Evolutionary conservation across 2,888 invertebrate genomes (phyloP).

Genomic region (Platerodrilus igneus): DNA sequence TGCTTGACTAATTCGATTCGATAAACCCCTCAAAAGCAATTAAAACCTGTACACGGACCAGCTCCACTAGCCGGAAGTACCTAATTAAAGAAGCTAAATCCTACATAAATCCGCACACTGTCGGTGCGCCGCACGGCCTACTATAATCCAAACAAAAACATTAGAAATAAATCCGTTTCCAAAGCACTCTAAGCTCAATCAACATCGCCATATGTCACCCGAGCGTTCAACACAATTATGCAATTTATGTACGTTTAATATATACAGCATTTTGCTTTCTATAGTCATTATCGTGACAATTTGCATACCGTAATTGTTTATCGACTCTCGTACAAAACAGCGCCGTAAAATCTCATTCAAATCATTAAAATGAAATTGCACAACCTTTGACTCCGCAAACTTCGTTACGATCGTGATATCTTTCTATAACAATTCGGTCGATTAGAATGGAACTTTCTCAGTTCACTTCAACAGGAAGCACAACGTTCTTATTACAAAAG

Average conservation of each 20-base stretch:
- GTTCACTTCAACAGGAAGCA: conserved; percentile 2
- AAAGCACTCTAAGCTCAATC: conserved; percentile 21
- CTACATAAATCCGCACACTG: neutral
- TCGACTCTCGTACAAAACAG: conserved; percentile 24
- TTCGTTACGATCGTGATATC: conserved; percentile 30
- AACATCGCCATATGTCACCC: conserved; percentile 18
- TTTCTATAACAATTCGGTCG: conserved; percentile 24
- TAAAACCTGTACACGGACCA: conserved; percentile 5
- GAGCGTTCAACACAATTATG: conserved; percentile 17
- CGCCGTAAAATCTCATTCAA: conserved; percentile 28
- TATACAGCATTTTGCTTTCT: conserved; percentile 1
- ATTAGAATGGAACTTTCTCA: conserved; percentile 18
- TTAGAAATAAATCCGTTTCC: conserved; percentile 10
- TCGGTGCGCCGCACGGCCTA: neutral
- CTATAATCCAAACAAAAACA: neutral
- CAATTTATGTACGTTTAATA: conserved; percentile 13
- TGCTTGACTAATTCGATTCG: conserved; percentile 17
- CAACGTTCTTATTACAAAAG: conserved; percentile 23
- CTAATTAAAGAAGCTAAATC: conserved; percentile 9
- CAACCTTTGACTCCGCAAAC: conserved; percentile 29
- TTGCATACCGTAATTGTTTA: conserved; percentile 25
- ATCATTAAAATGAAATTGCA: conserved; percentile 30
- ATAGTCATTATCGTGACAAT: conserved; percentile 17
- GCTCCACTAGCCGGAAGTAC: conserved; percentile 11
- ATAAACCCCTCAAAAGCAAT: conserved; percentile 12